These are phyloP conservation scores for Pampusana beccarii DNA, from an alignment of 2,113 vertebrate genomes.

Conservation along the genomic window DNA sequence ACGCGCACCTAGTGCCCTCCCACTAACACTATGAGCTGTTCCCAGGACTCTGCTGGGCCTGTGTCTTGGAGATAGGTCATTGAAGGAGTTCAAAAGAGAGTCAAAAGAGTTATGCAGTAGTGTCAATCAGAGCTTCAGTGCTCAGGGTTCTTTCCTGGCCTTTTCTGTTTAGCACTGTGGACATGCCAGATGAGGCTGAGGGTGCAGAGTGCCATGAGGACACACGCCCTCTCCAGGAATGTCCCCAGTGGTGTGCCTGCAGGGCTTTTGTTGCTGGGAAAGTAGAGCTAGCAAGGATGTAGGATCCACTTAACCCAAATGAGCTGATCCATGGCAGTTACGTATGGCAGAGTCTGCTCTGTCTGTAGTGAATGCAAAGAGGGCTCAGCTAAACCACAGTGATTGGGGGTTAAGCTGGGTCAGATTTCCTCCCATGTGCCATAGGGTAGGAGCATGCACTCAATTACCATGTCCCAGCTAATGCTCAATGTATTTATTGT, in stretches of 20 bases:
- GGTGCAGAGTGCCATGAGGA: fast-evolving
- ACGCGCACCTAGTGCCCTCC: background rate
- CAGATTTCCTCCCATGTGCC: constrained; percentile 12
- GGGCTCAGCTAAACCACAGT: background rate
- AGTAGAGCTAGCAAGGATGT: background rate
- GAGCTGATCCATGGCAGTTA: background rate
- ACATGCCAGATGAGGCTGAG: background rate
- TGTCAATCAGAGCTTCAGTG: background rate
- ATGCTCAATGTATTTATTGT: constrained; percentile 27
- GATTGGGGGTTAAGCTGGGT: background rate
- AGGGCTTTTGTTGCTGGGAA: background rate
- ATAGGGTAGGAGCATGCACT: background rate
- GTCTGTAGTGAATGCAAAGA: constrained; percentile 19
- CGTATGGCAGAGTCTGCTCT: background rate
- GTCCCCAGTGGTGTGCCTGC: background rate
- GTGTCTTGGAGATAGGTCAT: background rate
- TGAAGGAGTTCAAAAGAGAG: background rate
- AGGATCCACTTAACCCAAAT: background rate
- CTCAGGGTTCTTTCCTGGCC: background rate
- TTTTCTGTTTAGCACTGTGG: background rate
- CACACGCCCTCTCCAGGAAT: background rate
- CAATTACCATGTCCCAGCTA: background rate
- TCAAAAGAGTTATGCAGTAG: background rate
- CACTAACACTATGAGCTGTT: background rate
- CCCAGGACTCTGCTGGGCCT: background rate